Percentiles rank a stretch among this genome's conserved stretches.
These are phyloP conservation scores for Antechinus stuartii DNA, from an alignment of 2,113 vertebrate genomes.

Conservation along the genomic window DNA sequence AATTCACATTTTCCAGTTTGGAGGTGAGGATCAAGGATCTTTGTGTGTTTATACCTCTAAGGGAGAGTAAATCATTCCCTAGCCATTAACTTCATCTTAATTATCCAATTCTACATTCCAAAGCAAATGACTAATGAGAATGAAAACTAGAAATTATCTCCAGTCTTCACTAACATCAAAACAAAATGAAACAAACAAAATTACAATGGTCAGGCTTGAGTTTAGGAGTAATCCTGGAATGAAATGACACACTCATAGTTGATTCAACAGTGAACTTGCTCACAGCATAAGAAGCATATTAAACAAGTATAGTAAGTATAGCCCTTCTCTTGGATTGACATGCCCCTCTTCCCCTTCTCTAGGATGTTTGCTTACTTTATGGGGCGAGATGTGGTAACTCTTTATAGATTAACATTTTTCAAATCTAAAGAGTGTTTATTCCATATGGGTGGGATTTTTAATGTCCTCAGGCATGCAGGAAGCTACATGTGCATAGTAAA, in stretches of 20 bases:
- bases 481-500: background rate
- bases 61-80: background rate
- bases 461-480: background rate
- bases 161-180: background rate
- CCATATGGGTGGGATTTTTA: background rate
- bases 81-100: background rate
- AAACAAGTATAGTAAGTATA: background rate
- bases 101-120: background rate
- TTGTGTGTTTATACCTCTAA: background rate
- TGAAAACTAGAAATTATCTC: background rate
- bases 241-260: background rate
- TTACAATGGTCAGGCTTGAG: background rate
- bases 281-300: background rate
- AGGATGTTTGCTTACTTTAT: background rate
- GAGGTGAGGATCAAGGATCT: background rate
- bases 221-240: background rate
- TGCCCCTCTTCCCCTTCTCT: too few relatives aligned
- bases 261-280: background rate
- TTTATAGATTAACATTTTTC: background rate
- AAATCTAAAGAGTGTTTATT: background rate
- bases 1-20: background rate
- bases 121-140: background rate
- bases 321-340: background rate
- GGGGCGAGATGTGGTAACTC: background rate
- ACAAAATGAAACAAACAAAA: background rate